Evolutionary conservation across 2,113 vertebrate species (phyloP).

Genomic region (Thinocorus orbignyianus): DNA sequence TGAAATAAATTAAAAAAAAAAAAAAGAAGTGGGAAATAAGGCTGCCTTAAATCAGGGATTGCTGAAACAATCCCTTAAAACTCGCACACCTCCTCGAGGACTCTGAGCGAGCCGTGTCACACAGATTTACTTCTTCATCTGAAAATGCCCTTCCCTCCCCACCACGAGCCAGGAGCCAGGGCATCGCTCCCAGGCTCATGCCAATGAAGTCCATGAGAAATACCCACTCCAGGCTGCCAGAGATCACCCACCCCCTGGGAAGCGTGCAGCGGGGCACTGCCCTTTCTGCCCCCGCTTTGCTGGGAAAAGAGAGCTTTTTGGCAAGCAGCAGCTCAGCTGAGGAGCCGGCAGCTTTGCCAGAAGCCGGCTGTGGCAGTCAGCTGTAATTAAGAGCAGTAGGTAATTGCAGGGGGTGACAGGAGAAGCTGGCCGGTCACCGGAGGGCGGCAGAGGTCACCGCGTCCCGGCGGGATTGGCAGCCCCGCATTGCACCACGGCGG

Average conservation of each 20-base stretch:
- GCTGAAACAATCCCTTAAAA: not conserved
- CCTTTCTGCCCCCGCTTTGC: not conserved
- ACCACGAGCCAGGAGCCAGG: not conserved
- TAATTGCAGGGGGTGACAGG: rapidly evolving
- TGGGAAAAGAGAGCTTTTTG: not conserved
- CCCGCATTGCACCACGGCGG: rapidly evolving
- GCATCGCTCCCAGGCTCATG: rapidly evolving
- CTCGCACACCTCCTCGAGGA: rapidly evolving
- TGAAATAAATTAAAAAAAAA: too few relatives aligned
- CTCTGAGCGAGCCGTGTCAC: rapidly evolving
- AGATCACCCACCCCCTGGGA: rapidly evolving
- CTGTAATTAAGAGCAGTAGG: not conserved
- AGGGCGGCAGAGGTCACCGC: not conserved
- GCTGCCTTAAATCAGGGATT: not conserved
- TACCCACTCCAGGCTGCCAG: not conserved
- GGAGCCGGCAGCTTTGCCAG: not conserved
- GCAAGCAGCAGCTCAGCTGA: not conserved
- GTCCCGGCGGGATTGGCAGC: not conserved
- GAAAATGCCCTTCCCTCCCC: not conserved
- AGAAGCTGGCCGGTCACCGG: not conserved
- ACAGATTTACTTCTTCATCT: not conserved
- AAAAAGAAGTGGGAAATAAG: not conserved
- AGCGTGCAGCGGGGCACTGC: rapidly evolving
- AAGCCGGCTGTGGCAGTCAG: not conserved
- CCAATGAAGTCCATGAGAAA: rapidly evolving